Conservation (phyloP, 2,113 vertebrate species). For the Illadopsis cleaveri region DNA sequence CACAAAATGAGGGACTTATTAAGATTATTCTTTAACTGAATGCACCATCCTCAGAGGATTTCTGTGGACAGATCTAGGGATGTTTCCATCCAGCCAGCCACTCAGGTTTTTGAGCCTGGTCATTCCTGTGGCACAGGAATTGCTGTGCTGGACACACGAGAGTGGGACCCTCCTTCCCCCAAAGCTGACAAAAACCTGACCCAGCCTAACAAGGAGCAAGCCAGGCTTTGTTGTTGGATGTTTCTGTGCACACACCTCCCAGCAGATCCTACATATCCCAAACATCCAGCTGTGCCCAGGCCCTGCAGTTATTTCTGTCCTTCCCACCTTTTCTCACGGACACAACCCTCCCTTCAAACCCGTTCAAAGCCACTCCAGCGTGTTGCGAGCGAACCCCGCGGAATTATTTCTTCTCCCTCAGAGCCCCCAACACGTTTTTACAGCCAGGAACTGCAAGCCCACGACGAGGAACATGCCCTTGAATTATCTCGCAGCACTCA, state of each 20-base stretch:
- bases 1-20: neutral
- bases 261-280: neutral
- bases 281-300: neutral
- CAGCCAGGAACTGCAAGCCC: neutral
- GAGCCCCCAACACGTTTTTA: neutral
- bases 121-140: fast-evolving
- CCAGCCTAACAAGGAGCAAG: neutral
- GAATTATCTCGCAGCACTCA: neutral
- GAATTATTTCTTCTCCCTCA: neutral
- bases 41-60: neutral
- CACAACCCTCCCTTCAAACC: fast-evolving
- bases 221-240: neutral
- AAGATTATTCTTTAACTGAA: no score
- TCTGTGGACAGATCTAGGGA: neutral
- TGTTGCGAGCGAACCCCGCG: fast-evolving
- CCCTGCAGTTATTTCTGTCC: neutral
- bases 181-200: neutral
- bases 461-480: neutral
- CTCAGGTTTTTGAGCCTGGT: neutral
- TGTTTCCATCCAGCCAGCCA: neutral
- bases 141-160: neutral
- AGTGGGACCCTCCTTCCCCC: neutral
- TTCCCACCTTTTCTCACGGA: neutral
- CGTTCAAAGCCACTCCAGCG: neutral
- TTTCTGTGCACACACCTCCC: neutral